Evolutionary conservation across 2,797 vertebrate genomes (phyloP).

Genomic region (Gobionotothen gibberifrons): DNA sequence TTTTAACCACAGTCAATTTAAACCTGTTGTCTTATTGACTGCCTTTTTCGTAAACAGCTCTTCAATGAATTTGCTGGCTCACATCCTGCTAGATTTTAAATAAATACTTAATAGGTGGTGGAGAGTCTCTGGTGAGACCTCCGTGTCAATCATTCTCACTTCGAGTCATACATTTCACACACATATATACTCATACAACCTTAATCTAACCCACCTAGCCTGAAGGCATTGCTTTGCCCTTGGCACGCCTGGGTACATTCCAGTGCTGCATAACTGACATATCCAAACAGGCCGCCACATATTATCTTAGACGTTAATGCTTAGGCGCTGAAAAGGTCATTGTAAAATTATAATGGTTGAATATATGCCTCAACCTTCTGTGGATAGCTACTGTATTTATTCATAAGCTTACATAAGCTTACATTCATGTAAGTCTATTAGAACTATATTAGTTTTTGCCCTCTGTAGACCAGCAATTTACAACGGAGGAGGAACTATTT

Average conservation of each 20-base stretch:
- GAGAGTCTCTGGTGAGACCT: constrained; percentile 22
- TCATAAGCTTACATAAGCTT: constrained; percentile 32
- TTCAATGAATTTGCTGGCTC: constrained; percentile 8
- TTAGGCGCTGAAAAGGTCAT: constrained; percentile 69
- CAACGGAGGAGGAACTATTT: constrained; percentile 32
- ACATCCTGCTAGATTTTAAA: constrained; percentile 19
- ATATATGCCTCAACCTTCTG: constrained; percentile 15
- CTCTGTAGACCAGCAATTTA: constrained; percentile 17
- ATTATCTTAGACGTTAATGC: constrained; percentile 55
- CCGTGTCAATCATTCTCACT: constrained; percentile 56
- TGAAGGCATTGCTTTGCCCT: constrained; percentile 33
- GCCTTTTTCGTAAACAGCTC: background rate
- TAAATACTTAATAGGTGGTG: background rate
- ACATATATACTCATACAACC: constrained; percentile 18
- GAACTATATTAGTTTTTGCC: constrained; percentile 16
- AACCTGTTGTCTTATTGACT: constrained; percentile 14
- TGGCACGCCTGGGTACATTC: constrained; percentile 61
- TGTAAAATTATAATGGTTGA: constrained; percentile 56
- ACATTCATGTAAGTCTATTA: constrained; percentile 40
- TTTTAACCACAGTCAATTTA: constrained; percentile 25
- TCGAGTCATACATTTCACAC: constrained; percentile 48
- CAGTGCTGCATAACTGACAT: constrained; percentile 60
- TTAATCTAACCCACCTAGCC: constrained; percentile 26
- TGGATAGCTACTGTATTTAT: constrained; percentile 32
- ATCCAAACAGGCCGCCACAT: constrained; percentile 52